Percentiles rank a stretch among this genome's conserved stretches.
phyloP scores from a whole-genome alignment of 1,140 invertebrate genomes.

The Macrobrachium nipponense region DNA sequence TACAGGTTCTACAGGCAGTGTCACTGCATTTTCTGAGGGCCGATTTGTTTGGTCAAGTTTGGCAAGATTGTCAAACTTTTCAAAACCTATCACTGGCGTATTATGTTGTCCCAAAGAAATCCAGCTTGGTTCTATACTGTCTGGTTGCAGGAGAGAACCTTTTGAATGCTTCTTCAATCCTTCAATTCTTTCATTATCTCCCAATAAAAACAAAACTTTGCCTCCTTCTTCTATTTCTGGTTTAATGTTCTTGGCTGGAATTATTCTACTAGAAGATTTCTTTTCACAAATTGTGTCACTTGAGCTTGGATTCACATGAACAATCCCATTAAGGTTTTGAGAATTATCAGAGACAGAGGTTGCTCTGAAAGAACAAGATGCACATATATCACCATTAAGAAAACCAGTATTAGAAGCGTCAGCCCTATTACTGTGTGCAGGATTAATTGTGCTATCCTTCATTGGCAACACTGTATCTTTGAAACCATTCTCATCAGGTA shows the following conservation, averaged over 20 bases:
- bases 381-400: neutral
- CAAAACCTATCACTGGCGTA: slow-evolving; percentile 14
- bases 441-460: neutral
- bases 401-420: neutral
- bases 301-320: neutral
- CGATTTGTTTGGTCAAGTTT: too few relatives aligned
- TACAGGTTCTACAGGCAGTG: neutral
- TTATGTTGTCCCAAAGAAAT: neutral
- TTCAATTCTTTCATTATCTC: neutral
- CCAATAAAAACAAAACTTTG: slow-evolving; percentile 74
- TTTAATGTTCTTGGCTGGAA: slow-evolving; percentile 49
- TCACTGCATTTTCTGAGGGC: too few relatives aligned
- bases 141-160: too few relatives aligned
- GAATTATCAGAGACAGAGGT: neutral
- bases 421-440: slow-evolving; percentile 1
- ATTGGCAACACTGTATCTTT: too few relatives aligned
- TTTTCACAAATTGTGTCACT: neutral
- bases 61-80: neutral
- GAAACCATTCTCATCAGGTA: neutral
- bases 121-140: too few relatives aligned
- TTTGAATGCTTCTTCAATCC: neutral
- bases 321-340: neutral
- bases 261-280: slow-evolving; percentile 13
- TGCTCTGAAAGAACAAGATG: neutral
- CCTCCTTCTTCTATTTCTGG: slow-evolving; percentile 65